Evolutionary conservation across 2,888 invertebrate species (phyloP).

Genomic region (Rotaria macrura): DNA sequence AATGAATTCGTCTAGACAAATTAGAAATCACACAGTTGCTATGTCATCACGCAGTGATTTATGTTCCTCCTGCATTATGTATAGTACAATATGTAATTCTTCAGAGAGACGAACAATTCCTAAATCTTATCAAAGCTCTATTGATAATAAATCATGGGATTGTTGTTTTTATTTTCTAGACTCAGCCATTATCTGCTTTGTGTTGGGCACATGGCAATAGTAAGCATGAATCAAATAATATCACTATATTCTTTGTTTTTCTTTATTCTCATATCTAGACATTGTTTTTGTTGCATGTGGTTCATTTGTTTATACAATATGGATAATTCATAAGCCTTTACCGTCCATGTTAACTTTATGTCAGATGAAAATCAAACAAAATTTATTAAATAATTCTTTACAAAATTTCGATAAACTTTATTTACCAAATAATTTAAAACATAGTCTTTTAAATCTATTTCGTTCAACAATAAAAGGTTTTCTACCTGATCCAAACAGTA

Average conservation of each 20-base stretch:
- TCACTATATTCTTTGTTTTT: neutral
- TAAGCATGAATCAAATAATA: neutral
- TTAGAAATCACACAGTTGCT: too few relatives aligned
- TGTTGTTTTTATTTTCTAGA: neutral
- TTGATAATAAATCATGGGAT: too few relatives aligned
- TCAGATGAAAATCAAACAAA: slow-evolving; percentile 2
- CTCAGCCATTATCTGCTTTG: neutral
- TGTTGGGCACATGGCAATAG: slow-evolving; percentile 16
- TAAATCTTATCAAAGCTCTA: too few relatives aligned
- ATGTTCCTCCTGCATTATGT: too few relatives aligned
- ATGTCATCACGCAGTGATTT: too few relatives aligned
- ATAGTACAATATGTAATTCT: too few relatives aligned
- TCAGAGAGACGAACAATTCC: too few relatives aligned
- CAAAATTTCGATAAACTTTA: slow-evolving; percentile 62
- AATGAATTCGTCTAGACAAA: too few relatives aligned
- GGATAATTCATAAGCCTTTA: neutral
- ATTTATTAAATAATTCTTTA: neutral
- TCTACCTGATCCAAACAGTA: slow-evolving; percentile 76
- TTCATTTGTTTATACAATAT: neutral
- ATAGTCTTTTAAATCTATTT: slow-evolving; percentile 41
- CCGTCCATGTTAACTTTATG: slow-evolving; percentile 11
- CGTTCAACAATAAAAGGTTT: slow-evolving; percentile 82
- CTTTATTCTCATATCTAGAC: neutral
- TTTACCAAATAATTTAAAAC: slow-evolving; percentile 66
- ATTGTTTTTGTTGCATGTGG: slow-evolving; percentile 11